Percentiles rank a stretch among this genome's conserved stretches.
Conservation (phyloP, 2,888 invertebrate genomes). For the Mythimna impura region DNA sequence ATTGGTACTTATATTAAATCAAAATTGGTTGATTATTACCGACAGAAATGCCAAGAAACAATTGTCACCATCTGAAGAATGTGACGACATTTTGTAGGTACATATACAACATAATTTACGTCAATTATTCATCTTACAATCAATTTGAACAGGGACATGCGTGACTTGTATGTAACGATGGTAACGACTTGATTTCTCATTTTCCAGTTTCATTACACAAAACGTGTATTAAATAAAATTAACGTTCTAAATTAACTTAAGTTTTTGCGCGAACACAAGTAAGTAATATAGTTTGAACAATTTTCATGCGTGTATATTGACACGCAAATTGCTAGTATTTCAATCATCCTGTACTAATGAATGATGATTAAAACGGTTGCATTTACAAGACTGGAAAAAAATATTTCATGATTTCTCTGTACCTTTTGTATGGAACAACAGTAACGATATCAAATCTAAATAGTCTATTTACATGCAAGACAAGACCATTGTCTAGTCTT, state of each 20-base stretch:
- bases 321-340: constrained; percentile 21
- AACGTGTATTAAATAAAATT: constrained; percentile 10
- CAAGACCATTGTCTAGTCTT: not conserved
- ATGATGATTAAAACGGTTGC: constrained; percentile 3
- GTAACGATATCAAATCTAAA: not conserved
- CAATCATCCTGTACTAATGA: constrained; percentile 14
- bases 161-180: constrained; percentile 10
- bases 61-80: constrained; percentile 22
- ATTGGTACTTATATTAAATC: constrained; percentile 10
- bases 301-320: constrained; percentile 12
- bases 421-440: not conserved
- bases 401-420: not conserved
- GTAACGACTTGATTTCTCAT: constrained; percentile 13
- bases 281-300: constrained; percentile 13
- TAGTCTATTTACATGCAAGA: not conserved
- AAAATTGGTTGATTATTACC: constrained; percentile 17
- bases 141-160: constrained; percentile 17
- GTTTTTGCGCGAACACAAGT: constrained; percentile 15
- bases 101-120: not conserved
- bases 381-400: constrained; percentile 6
- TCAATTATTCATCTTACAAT: constrained; percentile 20
- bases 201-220: constrained; percentile 14
- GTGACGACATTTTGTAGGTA: not conserved
- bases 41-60: not conserved
- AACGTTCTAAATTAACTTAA: constrained; percentile 7